Percentiles rank a stretch among this genome's conserved stretches.
Conservation (phyloP, 2,797 vertebrate genomes). For the Rhinichthys osculus region DNA sequence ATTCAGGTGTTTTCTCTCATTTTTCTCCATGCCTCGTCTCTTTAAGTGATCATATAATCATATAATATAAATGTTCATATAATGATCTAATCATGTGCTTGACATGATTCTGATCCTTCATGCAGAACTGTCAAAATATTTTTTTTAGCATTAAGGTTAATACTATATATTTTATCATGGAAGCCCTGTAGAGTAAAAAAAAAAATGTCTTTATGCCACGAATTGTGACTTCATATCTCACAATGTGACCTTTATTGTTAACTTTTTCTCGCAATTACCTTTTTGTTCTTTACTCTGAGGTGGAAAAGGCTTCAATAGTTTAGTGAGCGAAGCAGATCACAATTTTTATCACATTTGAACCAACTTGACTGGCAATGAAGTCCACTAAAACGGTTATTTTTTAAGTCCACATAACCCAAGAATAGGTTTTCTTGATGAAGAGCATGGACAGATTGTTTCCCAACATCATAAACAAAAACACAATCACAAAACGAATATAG, state of each 20-base stretch:
- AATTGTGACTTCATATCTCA: neutral
- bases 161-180: neutral
- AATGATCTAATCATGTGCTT: neutral
- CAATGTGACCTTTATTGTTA: neutral
- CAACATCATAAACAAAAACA: slow-evolving; percentile 14
- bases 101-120: neutral
- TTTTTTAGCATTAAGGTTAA: neutral
- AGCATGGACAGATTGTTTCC: neutral
- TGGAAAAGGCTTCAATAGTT: neutral
- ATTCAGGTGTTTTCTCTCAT: neutral
- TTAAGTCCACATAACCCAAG: neutral
- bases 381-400: neutral
- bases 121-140: neutral
- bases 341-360: neutral
- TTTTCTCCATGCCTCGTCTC: neutral
- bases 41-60: neutral
- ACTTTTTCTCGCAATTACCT: neutral
- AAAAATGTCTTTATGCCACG: neutral
- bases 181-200: neutral
- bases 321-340: neutral
- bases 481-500: slow-evolving; percentile 21
- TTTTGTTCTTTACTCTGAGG: neutral
- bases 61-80: neutral
- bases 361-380: neutral
- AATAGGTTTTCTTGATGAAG: neutral